Percentiles rank a stretch among this genome's conserved stretches.
phyloP scores from a whole-genome alignment of 2,113 vertebrate species.

The Anthoscopus minutus region DNA sequence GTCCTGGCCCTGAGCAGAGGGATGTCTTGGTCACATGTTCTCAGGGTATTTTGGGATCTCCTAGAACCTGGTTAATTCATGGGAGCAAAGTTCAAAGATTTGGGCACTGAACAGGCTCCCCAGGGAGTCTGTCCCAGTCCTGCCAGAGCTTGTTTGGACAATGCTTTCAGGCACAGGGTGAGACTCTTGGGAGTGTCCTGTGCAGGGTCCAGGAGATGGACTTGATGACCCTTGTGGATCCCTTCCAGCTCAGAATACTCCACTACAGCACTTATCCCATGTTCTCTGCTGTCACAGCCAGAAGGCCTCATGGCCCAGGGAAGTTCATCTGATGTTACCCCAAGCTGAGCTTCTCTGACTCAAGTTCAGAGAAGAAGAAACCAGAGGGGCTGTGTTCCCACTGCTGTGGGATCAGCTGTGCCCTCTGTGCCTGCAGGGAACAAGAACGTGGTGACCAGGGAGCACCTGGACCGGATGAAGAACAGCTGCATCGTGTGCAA shows the following conservation, averaged over 20 bases:
- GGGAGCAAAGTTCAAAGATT: not conserved
- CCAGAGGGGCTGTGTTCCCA: not conserved
- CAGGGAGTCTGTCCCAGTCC: not conserved
- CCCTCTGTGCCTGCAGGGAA: constrained; percentile 77
- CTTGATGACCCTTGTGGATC: not conserved
- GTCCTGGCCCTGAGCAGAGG: not conserved
- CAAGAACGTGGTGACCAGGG: constrained; percentile 95
- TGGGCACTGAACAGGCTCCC: not conserved
- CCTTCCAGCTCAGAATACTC: not conserved
- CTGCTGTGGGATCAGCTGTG: not conserved
- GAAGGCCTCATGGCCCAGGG: not conserved
- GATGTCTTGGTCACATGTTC: not conserved
- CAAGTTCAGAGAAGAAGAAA: not conserved
- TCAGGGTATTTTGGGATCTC: not conserved
- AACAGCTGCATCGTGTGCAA: constrained; percentile 98
- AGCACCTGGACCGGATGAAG: constrained; percentile 95
- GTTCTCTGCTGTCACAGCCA: not conserved
- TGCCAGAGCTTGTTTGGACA: not conserved
- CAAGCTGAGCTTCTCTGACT: not conserved
- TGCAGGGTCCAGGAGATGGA: not conserved
- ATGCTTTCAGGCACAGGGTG: not conserved
- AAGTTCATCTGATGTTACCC: not conserved
- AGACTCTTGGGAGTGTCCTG: not conserved
- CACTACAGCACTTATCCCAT: fast-evolving
- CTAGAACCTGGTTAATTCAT: not conserved